phyloP scores from a whole-genome alignment of 2,797 vertebrate genomes.

The Malacoraja senta region DNA sequence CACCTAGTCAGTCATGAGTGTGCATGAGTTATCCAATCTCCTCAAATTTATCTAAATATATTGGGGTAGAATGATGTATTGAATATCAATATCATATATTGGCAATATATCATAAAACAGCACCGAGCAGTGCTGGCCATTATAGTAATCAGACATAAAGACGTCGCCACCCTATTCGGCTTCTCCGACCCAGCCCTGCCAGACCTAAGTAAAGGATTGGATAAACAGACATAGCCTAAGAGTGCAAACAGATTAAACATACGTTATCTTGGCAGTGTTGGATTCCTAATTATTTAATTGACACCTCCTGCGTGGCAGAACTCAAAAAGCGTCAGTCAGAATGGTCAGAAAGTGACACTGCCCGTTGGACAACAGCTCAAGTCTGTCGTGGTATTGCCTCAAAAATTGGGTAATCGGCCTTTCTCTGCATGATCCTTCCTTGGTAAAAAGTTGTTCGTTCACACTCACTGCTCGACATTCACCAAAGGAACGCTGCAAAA shows the following conservation, averaged over 20 bases:
- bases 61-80: conserved; percentile 35
- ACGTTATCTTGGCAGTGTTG: background rate
- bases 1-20: conserved; percentile 71
- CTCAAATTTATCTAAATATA: conserved; percentile 30
- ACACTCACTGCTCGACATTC: conserved; percentile 20
- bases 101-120: conserved; percentile 33
- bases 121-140: conserved; percentile 32
- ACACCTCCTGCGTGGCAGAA: background rate
- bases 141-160: background rate
- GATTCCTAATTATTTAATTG: conserved; percentile 33
- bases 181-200: background rate
- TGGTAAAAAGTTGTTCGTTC: background rate
- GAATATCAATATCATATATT: conserved; percentile 39
- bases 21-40: conserved; percentile 54
- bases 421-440: background rate
- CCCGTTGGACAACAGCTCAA: background rate
- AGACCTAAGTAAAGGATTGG: background rate
- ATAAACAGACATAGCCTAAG: background rate
- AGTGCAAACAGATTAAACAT: background rate
- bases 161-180: background rate
- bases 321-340: background rate
- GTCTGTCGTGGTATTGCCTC: background rate
- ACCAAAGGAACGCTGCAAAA: background rate
- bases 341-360: background rate
- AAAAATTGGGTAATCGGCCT: background rate